Evolutionary conservation across 1,140 invertebrate species (phyloP).

Genomic region (Drosophila repletoides): DNA sequence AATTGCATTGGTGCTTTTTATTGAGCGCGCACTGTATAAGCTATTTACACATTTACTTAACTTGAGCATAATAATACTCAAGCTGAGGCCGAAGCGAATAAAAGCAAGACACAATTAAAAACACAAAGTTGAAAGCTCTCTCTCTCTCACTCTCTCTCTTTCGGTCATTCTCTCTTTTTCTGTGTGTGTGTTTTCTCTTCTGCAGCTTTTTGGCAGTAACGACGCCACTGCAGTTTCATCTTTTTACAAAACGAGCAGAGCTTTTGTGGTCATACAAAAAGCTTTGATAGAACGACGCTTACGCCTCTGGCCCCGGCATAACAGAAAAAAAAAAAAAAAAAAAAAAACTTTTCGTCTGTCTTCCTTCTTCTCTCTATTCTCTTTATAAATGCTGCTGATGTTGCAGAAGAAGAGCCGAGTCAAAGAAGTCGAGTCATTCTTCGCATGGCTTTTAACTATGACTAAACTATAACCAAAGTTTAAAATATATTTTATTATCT

Average conservation of each 20-base stretch:
- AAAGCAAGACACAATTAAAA: conserved; percentile 7
- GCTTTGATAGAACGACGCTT: conserved; percentile 36
- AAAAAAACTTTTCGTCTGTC: no score
- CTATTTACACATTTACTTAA: conserved; percentile 11
- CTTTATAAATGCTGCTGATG: conserved; percentile 27
- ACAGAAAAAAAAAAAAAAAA: no score
- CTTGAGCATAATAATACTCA: conserved; percentile 26
- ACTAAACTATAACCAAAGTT: background rate
- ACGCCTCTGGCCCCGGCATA: background rate
- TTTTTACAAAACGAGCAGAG: conserved; percentile 15
- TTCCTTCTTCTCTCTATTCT: no score
- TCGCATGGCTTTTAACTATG: background rate
- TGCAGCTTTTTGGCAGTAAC: conserved; percentile 20
- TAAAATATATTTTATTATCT: background rate
- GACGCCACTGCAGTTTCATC: conserved; percentile 26
- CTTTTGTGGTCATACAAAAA: conserved; percentile 25
- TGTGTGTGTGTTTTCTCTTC: no score
- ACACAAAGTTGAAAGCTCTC: conserved; percentile 43
- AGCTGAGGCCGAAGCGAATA: background rate
- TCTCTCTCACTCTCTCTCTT: conserved; percentile 5
- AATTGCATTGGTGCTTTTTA: no score
- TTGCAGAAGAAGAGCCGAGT: no score
- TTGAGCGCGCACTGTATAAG: background rate
- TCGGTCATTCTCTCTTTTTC: background rate
- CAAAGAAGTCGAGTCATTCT: background rate